A percentile compares a stretch with the other conserved stretches of the same genome.
phyloP scores from a whole-genome alignment of 2,113 vertebrate species.

The Triplophysa rosa region DNA sequence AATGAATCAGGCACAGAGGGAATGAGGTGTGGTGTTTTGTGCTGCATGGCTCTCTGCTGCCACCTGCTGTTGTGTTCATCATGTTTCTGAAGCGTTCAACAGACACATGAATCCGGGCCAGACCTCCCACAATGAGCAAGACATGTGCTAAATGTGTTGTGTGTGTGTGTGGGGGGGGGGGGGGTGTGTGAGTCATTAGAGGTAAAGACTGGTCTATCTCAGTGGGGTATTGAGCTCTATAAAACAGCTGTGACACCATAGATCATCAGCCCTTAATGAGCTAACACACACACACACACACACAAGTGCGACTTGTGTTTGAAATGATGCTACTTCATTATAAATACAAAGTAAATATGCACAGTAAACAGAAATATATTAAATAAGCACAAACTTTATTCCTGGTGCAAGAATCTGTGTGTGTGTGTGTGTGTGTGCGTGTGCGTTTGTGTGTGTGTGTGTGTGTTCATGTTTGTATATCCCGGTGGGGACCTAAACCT shows the following conservation, averaged over 20 bases:
- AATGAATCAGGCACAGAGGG: not conserved
- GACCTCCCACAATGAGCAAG: not conserved
- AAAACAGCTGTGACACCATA: slow-evolving; percentile 40
- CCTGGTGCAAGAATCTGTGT: no score
- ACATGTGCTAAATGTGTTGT: not conserved
- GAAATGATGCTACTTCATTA: no score
- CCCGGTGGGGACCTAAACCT: no score
- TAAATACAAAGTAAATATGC: no score
- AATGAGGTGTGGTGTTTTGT: not conserved
- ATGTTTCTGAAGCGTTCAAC: no score
- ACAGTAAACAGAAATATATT: no score
- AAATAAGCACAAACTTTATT: no score
- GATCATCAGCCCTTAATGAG: not conserved
- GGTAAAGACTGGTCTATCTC: slow-evolving; percentile 7
- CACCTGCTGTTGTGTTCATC: not conserved
- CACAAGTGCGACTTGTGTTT: not conserved
- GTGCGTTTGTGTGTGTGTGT: no score
- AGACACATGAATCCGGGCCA: not conserved
- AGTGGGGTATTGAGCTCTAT: slow-evolving; percentile 33
- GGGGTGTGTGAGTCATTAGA: slow-evolving; percentile 27
- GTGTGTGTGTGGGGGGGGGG: slow-evolving; percentile 46
- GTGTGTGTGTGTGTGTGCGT: no score
- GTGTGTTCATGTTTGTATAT: no score
- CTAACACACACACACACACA: not conserved
- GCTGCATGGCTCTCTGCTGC: not conserved